Conservation (phyloP, 2,888 invertebrate species). For the Malachius bipustulatus region DNA sequence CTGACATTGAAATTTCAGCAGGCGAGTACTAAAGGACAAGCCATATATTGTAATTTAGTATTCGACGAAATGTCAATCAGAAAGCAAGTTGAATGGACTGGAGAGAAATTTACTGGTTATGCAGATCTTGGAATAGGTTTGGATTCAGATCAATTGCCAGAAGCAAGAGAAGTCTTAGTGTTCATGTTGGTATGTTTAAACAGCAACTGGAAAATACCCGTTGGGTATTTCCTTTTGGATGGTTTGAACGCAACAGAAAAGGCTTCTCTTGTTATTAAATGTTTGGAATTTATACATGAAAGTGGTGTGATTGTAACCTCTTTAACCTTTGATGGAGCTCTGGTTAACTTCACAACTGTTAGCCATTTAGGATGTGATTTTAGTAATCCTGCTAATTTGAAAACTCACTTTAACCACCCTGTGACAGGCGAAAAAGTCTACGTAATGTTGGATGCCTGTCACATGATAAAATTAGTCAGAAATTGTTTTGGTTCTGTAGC, state of each 20-base stretch:
- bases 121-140: conserved; percentile 20
- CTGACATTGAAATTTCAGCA: no score
- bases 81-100: no score
- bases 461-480: no score
- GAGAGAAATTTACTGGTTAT: conserved; percentile 16
- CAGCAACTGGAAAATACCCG: conserved; percentile 18
- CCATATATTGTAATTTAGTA: no score
- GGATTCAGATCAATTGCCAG: conserved; percentile 17
- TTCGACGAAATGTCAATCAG: no score
- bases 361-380: conserved; percentile 17
- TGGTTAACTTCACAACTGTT: conserved; percentile 17
- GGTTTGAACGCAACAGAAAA: conserved; percentile 16
- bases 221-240: conserved; percentile 19
- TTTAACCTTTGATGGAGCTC: conserved; percentile 20
- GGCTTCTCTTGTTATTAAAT: conserved; percentile 17
- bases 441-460: neutral
- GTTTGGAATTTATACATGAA: conserved; percentile 17
- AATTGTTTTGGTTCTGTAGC: neutral
- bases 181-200: conserved; percentile 18
- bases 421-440: neutral
- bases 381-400: conserved; percentile 5
- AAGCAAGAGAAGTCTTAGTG: conserved; percentile 18
- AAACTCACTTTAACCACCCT: conserved; percentile 17
- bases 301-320: conserved; percentile 16
- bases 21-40: no score